These are phyloP conservation scores for Philopotamus ludificatus DNA, from an alignment of 1,140 invertebrate genomes.

Conservation along the genomic window DNA sequence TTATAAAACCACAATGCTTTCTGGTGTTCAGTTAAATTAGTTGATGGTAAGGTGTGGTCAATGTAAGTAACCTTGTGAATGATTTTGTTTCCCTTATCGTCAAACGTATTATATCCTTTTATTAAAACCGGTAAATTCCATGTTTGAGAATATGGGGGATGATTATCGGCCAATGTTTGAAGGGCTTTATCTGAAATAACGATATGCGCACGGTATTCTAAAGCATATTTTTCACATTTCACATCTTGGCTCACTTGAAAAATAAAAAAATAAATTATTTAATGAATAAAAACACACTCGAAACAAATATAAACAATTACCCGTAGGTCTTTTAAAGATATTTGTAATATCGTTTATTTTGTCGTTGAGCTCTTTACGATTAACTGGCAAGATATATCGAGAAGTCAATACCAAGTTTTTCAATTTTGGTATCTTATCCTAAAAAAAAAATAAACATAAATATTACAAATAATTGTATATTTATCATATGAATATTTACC, in stretches of 20 bases:
- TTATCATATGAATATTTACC: neutral
- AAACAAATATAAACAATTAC: slow-evolving; percentile 4
- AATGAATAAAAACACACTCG: neutral
- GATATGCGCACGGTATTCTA: slow-evolving; percentile 46
- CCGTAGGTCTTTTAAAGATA: neutral
- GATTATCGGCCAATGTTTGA: slow-evolving; percentile 49
- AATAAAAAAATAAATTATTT: neutral
- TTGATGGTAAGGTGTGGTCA: slow-evolving; percentile 50
- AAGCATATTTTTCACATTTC: slow-evolving; percentile 48
- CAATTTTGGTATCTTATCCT: slow-evolving; percentile 13
- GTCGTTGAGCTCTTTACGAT: no score
- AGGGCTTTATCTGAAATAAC: slow-evolving; percentile 55
- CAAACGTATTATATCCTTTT: slow-evolving; percentile 43
- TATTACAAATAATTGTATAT: neutral
- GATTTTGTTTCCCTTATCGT: slow-evolving; percentile 39
- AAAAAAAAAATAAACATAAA: no score
- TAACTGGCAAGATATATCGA: no score
- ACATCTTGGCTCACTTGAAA: slow-evolving; percentile 50
- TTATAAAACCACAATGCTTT: slow-evolving; percentile 49
- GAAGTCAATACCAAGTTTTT: no score
- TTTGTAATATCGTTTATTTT: neutral
- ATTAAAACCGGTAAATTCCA: slow-evolving; percentile 53
- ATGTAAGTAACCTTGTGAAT: slow-evolving; percentile 49
- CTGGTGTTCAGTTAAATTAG: slow-evolving; percentile 43
- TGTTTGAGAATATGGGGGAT: slow-evolving; percentile 43